Evolutionary conservation across 2,888 invertebrate species (phyloP), one percentile per base, ranked within the genome.

Genomic region (Meteorus cinctellus): DNA sequence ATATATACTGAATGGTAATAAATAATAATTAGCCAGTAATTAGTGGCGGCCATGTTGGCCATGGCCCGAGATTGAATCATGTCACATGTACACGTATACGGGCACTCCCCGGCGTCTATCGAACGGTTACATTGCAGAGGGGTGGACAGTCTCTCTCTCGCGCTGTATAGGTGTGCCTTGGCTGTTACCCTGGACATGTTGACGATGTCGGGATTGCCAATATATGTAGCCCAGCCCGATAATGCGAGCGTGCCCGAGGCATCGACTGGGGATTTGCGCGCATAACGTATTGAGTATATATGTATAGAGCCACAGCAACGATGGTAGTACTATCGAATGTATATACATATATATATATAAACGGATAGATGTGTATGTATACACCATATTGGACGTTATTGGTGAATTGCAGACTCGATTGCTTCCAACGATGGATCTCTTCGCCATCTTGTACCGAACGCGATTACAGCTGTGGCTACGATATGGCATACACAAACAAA

Each of bases 11-110:
- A 71, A 65, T 62, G 63, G 85, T 84, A 86, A 87, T 87, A 87
- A 87, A 87, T 87, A 87, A 87, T 87, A 87, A 87, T 87, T 86
- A 87, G 87, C 84, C 85, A 83, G 84, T 87, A 87, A 87, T 87
- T 87, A 87, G 86, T 85, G 83, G 84, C 85, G 82, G 86, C 84
- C 86, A 86, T 86, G 85, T 84, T 87, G 85, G 82, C 82, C 81
- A 69, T 79, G 81, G 81, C 77, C 74, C 72, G 81, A 81, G 83
- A 82, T 85, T 86, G 86, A 86, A 86, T 86, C 84, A 86, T 84
- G 86, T 84, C 83, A 85, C 83, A 83, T 55, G 19, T 55, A 55
- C n/a, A 55, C 19, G 8, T 48, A 48, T 84, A 84, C 83, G 77
- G 81, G 81, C 78, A 77, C 81, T 80, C 81, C 79, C 77, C 65